These are phyloP conservation scores for Aegypius monachus DNA, from an alignment of 2,113 vertebrate genomes.

Conservation along the genomic window DNA sequence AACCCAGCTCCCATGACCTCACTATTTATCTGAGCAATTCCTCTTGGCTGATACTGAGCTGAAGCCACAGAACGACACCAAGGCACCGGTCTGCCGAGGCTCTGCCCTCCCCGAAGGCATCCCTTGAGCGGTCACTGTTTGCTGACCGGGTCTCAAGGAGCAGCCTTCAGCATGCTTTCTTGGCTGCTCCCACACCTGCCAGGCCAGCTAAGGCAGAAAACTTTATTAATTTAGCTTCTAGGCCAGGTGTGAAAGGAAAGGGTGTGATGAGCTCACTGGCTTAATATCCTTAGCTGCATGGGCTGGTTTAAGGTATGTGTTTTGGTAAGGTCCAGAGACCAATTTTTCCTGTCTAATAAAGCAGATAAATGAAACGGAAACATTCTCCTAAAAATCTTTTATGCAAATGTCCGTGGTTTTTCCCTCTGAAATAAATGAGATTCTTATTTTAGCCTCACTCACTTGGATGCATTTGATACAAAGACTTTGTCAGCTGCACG, in stretches of 20 bases:
- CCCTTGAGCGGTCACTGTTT: fast-evolving
- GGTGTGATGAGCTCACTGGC: background rate
- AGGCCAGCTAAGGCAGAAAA: background rate
- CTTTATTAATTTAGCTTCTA: background rate
- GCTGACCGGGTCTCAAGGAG: background rate
- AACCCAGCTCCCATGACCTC: background rate
- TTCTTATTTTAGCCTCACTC: background rate
- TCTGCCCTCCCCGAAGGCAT: background rate
- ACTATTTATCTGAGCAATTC: background rate
- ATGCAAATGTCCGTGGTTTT: background rate
- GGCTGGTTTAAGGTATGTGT: background rate
- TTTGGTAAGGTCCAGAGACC: background rate
- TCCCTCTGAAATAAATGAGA: background rate
- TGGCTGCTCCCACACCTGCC: background rate
- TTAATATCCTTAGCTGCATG: background rate
- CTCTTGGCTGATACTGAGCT: fast-evolving
- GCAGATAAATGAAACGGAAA: background rate
- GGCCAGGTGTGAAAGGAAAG: background rate
- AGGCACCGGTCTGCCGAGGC: fast-evolving
- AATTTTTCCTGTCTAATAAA: background rate
- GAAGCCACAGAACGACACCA: fast-evolving
- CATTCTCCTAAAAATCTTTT: background rate
- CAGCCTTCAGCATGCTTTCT: background rate
- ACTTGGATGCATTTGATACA: background rate
- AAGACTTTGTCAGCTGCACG: background rate